phyloP scores from a whole-genome alignment of 2,888 invertebrate species.

The Synergus umbraculus region DNA sequence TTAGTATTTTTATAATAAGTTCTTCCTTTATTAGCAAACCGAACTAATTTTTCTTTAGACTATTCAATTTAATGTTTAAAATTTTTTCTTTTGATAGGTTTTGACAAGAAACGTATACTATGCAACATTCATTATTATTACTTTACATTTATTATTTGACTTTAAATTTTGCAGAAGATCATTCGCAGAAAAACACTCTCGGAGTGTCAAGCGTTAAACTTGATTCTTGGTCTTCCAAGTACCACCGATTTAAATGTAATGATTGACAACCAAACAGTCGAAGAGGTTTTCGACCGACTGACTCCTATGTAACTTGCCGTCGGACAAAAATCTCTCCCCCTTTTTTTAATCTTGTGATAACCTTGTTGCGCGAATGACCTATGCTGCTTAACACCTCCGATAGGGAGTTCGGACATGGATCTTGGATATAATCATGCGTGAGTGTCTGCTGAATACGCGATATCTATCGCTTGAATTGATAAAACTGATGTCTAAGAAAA shows the following conservation, averaged over 20 bases:
- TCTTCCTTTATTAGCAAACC: not conserved
- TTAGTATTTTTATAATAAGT: not conserved
- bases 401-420: conserved; percentile 48
- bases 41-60: not conserved
- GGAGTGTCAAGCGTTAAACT: not conserved
- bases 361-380: conserved; percentile 69
- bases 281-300: conserved; percentile 66
- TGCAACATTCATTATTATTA: too few relatives aligned
- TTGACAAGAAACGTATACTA: not conserved
- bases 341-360: conserved; percentile 66
- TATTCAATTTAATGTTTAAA: not conserved
- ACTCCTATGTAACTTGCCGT: conserved; percentile 58
- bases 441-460: conserved; percentile 13
- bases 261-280: conserved; percentile 49
- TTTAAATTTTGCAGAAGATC: not conserved
- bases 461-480: not conserved
- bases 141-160: too few relatives aligned
- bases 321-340: conserved; percentile 67
- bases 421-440: conserved; percentile 38
- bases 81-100: not conserved
- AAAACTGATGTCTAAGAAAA: not conserved
- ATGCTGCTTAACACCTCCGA: conserved; percentile 65
- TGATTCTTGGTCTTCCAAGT: not conserved
- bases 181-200: not conserved
- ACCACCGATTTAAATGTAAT: not conserved